Conservation (phyloP, 1,140 invertebrate species). For the Melipona quadrifasciata region DNA sequence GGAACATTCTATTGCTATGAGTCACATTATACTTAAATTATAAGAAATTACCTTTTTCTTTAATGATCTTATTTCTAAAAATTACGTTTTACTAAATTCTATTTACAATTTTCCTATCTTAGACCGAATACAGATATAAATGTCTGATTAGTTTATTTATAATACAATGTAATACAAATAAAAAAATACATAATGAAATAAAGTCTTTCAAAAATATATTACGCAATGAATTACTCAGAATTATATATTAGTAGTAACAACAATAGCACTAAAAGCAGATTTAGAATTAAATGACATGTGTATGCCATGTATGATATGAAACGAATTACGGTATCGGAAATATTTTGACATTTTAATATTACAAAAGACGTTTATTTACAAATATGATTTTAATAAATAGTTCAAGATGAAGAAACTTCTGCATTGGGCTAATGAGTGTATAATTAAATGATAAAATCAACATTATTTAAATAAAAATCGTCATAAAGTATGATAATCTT, state of each 20-base stretch:
- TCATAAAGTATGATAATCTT: neutral
- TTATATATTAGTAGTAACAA: slow-evolving; percentile 61
- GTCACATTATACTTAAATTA: slow-evolving; percentile 47
- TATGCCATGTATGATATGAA: slow-evolving; percentile 13
- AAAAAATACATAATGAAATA: slow-evolving; percentile 29
- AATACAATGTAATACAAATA: slow-evolving; percentile 53
- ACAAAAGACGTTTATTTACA: slow-evolving; percentile 48
- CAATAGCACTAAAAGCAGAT: slow-evolving; percentile 57
- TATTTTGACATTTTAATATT: slow-evolving; percentile 40
- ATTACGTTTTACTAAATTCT: slow-evolving; percentile 63
- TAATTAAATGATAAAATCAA: neutral
- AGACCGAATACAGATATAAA: slow-evolving; percentile 51
- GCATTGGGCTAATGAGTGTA: slow-evolving; percentile 20
- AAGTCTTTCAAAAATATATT: slow-evolving; percentile 38
- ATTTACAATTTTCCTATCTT: slow-evolving; percentile 66
- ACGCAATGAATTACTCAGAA: slow-evolving; percentile 62
- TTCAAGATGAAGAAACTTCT: slow-evolving; percentile 9
- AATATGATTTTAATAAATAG: slow-evolving; percentile 21
- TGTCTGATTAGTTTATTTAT: slow-evolving; percentile 55
- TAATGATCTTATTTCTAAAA: slow-evolving; percentile 61
- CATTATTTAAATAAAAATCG: neutral
- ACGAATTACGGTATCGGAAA: slow-evolving; percentile 35
- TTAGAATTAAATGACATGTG: slow-evolving; percentile 23
- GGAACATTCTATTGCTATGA: slow-evolving; percentile 64
- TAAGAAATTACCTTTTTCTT: slow-evolving; percentile 54